Percentiles rank a stretch among this genome's conserved stretches.
These are phyloP conservation scores for Diarsia brunnea DNA, from an alignment of 2,888 invertebrate species.

Conservation along the genomic window DNA sequence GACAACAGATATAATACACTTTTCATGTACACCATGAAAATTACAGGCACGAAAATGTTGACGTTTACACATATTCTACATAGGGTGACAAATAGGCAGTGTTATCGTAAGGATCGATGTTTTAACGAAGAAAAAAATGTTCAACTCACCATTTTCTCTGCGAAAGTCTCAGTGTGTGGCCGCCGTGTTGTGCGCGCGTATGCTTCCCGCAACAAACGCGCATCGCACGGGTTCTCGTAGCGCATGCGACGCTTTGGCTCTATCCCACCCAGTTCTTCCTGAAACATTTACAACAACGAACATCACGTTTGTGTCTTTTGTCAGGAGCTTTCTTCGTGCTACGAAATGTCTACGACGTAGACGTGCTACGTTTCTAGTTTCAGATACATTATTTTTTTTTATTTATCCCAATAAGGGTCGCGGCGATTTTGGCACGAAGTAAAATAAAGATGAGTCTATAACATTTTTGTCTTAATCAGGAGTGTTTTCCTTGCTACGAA, in stretches of 20 bases:
- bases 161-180: slow-evolving; percentile 88
- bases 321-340: not conserved
- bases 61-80: not conserved
- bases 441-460: not conserved
- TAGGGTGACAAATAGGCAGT: not conserved
- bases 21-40: too few species aligned
- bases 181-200: slow-evolving; percentile 86
- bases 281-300: slow-evolving; percentile 7
- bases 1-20: too few species aligned
- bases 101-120: not conserved
- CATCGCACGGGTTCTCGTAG: slow-evolving; percentile 86
- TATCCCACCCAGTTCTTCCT: slow-evolving; percentile 92
- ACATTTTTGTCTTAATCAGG: not conserved
- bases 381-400: slow-evolving; percentile 1
- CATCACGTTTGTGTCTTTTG: not conserved
- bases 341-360: slow-evolving; percentile 38
- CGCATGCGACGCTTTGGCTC: slow-evolving; percentile 87
- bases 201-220: slow-evolving; percentile 85
- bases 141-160: slow-evolving; percentile 84
- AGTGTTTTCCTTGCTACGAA: not conserved
- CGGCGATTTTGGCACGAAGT: too few species aligned
- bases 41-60: too few species aligned
- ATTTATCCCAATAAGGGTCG: too few species aligned
- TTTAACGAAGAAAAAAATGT: not conserved
- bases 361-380: slow-evolving; percentile 25